Evolutionary conservation across 1,140 invertebrate species (phyloP), one percentile per base, ranked within the genome.

Genomic region (Hesperophylax magnus): DNA sequence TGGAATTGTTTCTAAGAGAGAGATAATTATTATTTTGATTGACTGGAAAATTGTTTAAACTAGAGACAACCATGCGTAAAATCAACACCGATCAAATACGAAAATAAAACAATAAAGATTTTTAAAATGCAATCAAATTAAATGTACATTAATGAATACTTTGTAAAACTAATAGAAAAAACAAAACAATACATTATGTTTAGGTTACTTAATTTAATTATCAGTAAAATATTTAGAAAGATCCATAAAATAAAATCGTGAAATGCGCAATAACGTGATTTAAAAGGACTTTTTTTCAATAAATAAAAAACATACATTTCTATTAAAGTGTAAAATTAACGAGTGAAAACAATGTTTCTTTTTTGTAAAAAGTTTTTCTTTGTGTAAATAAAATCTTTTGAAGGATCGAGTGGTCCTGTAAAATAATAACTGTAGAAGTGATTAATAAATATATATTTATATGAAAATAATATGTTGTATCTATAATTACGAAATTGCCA

Each of bases 361-460:
- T 67, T 67, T 67, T 67, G 27, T 67, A 39, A 31, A 67, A 67
- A 67, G 27, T 31, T 27, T 67, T n/a, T 34, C 60, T 79, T 17
- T 79, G 65, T 79, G 77, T 79, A 79, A 54, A 79, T 71, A 79
- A 79, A 79, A 71, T 72, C 47, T 60, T 72, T 60, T 71, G 8
- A 9, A 27, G 65, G 77, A 79, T 53, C 47, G 22, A 27, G 17
- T 71, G 77, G 54, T 72, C 71, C 67, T 58, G 18, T 71, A 72
- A 54, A 60, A 14, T 47, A 47, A 47, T 24, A 15, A 79, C 52
- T 81, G 81, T 82, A 80, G 78, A 65, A 78, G 77, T 80, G 63
- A 79, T 69, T 78, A 54, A 83, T 76, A 82, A 77, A 83, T 83
- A 81, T 83, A 81, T 81, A 78, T 81, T 78, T 78, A 81, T 81